A percentile compares a stretch with the other conserved stretches of the same genome.
Conservation (phyloP, 1,140 invertebrate genomes). For the Halyomorpha halys region DNA sequence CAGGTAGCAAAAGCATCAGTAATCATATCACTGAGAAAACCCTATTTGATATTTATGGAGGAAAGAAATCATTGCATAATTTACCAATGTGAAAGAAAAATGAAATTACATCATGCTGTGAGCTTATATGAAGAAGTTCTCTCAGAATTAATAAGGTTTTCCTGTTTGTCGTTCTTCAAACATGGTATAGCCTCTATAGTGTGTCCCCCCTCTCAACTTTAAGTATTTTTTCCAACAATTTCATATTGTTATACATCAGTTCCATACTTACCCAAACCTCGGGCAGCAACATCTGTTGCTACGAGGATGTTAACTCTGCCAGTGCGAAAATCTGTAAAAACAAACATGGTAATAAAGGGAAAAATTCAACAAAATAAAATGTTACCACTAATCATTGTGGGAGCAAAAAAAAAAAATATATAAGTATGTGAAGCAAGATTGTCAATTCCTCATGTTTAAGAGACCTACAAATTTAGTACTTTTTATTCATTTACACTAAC, state of each 20-base stretch:
- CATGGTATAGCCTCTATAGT: conserved; percentile 8
- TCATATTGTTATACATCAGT: background rate
- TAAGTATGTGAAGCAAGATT: background rate
- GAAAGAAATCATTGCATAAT: too few relatives aligned
- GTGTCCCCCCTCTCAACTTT: conserved; percentile 6
- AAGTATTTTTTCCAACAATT: background rate
- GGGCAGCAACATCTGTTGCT: conserved; percentile 95
- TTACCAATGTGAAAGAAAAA: background rate
- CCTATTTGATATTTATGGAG: too few relatives aligned
- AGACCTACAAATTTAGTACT: too few relatives aligned
- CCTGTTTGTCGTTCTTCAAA: background rate
- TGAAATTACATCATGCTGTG: background rate
- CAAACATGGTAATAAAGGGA: background rate
- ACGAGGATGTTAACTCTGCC: conserved; percentile 86
- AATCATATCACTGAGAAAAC: too few relatives aligned
- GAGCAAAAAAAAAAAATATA: background rate
- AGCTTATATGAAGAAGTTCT: background rate
- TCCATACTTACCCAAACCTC: conserved; percentile 75
- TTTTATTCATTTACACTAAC: too few relatives aligned
- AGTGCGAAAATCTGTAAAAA: conserved; percentile 71
- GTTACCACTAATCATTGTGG: background rate
- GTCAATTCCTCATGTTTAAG: too few relatives aligned
- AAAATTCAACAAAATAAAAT: background rate
- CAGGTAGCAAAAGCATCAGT: too few relatives aligned
- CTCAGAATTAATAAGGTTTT: background rate